These are phyloP conservation scores for Physocephala rufipes DNA, from an alignment of 2,888 invertebrate species.

Conservation along the genomic window DNA sequence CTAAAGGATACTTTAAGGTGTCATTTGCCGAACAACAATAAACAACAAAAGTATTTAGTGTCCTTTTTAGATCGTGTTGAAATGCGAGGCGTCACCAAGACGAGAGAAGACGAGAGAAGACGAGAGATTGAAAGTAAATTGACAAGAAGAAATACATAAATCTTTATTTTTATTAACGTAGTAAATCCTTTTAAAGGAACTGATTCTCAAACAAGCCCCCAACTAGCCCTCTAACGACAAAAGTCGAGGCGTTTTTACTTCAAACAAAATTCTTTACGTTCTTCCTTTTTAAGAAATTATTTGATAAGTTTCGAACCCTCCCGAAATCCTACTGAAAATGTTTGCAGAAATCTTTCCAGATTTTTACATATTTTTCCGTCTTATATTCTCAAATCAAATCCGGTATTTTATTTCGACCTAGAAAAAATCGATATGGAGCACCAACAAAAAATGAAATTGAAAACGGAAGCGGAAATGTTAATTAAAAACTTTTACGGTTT, in stretches of 20 bases:
- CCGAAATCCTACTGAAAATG: too few relatives aligned
- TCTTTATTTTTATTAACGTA: constrained; percentile 26
- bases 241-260: too few relatives aligned
- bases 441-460: constrained; percentile 14
- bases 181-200: constrained; percentile 17
- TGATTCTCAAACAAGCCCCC: not conserved
- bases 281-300: too few relatives aligned
- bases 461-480: constrained; percentile 9
- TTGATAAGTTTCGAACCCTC: too few relatives aligned
- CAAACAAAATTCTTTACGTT: too few relatives aligned
- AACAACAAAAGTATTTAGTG: constrained; percentile 31
- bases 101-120: not conserved
- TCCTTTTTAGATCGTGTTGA: not conserved
- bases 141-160: constrained; percentile 8
- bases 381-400: too few relatives aligned
- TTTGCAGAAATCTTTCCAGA: too few relatives aligned
- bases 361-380: too few relatives aligned
- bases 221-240: too few relatives aligned
- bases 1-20: constrained; percentile 18
- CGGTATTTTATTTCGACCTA: not conserved
- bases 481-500: constrained; percentile 25
- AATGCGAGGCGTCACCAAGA: not conserved
- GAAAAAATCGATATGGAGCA: constrained; percentile 27
- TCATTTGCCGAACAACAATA: constrained; percentile 19
- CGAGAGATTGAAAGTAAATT: not conserved